phyloP scores from a whole-genome alignment of 1,140 invertebrate species.

The Neodiprion pinetum region DNA sequence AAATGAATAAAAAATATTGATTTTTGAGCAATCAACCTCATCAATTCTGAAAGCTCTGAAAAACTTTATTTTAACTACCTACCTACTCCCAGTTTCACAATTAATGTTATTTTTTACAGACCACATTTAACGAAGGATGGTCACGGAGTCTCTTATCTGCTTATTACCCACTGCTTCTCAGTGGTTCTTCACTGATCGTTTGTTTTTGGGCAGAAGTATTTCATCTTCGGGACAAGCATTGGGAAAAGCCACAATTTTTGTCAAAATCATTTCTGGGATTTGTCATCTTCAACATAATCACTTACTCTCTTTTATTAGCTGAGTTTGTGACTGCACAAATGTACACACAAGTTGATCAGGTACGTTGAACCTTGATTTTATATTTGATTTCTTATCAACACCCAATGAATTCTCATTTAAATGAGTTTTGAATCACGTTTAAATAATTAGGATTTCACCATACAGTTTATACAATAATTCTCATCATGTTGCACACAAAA shows the following conservation, averaged over 20 bases:
- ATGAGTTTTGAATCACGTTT: too few relatives aligned
- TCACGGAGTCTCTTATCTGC: conserved; percentile 85
- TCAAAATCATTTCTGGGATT: conserved; percentile 94
- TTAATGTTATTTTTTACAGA: conserved; percentile 61
- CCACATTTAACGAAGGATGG: conserved; percentile 81
- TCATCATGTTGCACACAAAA: neutral
- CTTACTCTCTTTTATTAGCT: conserved; percentile 83
- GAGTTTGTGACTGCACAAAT: conserved; percentile 79
- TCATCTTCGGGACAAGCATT: conserved; percentile 85
- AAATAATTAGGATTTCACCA: neutral
- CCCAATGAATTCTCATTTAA: neutral
- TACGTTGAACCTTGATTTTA: conserved; percentile 52
- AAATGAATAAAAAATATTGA: neutral
- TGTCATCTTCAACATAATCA: conserved; percentile 88
- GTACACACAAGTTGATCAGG: conserved; percentile 68
- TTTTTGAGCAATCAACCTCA: too few relatives aligned
- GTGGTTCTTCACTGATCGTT: conserved; percentile 89
- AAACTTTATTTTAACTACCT: too few relatives aligned
- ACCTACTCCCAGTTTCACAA: neutral
- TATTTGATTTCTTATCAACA: neutral
- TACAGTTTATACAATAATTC: conserved; percentile 5
- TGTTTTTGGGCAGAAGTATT: conserved; percentile 97
- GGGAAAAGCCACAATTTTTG: conserved; percentile 87
- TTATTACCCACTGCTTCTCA: conserved; percentile 89
- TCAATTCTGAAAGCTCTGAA: too few relatives aligned